Evolutionary conservation across 2,113 vertebrate genomes (phyloP).

Genomic region (Macheiramphus alcinus): DNA sequence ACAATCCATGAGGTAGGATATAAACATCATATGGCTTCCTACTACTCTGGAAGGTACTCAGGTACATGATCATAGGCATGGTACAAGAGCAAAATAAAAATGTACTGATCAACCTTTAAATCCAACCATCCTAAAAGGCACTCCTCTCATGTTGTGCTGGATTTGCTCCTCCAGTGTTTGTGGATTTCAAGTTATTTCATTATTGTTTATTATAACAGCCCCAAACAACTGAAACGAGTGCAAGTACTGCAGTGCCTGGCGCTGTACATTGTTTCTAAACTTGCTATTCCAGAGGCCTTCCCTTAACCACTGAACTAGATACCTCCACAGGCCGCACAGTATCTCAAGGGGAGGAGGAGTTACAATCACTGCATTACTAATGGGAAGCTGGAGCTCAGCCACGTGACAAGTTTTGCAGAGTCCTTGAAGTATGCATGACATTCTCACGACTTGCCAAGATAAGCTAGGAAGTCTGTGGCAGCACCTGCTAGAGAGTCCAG

Average conservation of each 20-base stretch:
- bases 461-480: neutral
- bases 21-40: conserved; percentile 19
- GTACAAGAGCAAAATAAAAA: neutral
- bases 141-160: neutral
- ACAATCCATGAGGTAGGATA: neutral
- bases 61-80: neutral
- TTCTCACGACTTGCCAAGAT: neutral
- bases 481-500: neutral
- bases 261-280: neutral
- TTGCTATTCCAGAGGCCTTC: neutral
- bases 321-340: neutral
- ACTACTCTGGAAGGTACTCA: neutral
- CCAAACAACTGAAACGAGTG: neutral
- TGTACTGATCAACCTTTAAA: neutral
- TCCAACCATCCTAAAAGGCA: neutral
- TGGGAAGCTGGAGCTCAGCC: neutral
- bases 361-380: neutral
- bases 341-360: neutral
- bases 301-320: neutral
- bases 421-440: neutral
- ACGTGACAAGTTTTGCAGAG: neutral
- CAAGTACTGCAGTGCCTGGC: neutral
- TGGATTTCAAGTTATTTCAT: neutral
- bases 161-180: neutral
- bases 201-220: neutral